A percentile compares a stretch with the other conserved stretches of the same genome.
phyloP scores from a whole-genome alignment of 2,888 invertebrate species.

The Parascotia fuliginaria region DNA sequence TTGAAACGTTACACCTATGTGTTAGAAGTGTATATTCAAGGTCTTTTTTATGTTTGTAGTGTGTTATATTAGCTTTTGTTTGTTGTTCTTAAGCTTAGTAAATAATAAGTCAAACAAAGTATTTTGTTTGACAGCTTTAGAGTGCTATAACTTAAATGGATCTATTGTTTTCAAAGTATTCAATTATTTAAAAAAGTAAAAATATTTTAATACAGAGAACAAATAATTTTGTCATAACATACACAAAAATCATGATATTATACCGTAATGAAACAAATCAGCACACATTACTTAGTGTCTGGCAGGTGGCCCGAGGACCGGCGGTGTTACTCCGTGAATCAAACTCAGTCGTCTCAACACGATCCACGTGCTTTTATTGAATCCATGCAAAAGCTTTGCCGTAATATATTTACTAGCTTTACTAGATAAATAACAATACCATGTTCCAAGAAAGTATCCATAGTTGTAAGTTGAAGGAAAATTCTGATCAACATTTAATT shows the following conservation, averaged over 20 bases:
- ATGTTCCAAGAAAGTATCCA: slow-evolving; percentile 9
- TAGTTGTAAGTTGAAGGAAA: slow-evolving; percentile 9
- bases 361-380: slow-evolving; percentile 29
- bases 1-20: slow-evolving; percentile 42
- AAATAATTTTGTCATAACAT: slow-evolving; percentile 12
- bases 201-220: slow-evolving; percentile 1
- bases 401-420: slow-evolving; percentile 29
- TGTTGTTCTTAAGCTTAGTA: slow-evolving; percentile 23
- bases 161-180: not conserved
- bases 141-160: slow-evolving; percentile 1
- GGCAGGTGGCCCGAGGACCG: slow-evolving; percentile 14
- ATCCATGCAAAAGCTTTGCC: slow-evolving; percentile 10
- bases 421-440: slow-evolving; percentile 11
- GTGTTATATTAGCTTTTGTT: slow-evolving; percentile 27
- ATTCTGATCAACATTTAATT: slow-evolving; percentile 3
- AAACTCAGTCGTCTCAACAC: slow-evolving; percentile 22
- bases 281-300: slow-evolving; percentile 17
- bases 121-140: slow-evolving; percentile 15
- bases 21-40: slow-evolving; percentile 22
- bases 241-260: slow-evolving; percentile 13
- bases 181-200: no score
- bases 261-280: slow-evolving; percentile 27
- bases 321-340: slow-evolving; percentile 28
- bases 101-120: no score
- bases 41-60: slow-evolving; percentile 24